These are phyloP conservation scores for Pseudomugil gertrudae DNA, from an alignment of 2,797 vertebrate genomes.

Conservation along the genomic window DNA sequence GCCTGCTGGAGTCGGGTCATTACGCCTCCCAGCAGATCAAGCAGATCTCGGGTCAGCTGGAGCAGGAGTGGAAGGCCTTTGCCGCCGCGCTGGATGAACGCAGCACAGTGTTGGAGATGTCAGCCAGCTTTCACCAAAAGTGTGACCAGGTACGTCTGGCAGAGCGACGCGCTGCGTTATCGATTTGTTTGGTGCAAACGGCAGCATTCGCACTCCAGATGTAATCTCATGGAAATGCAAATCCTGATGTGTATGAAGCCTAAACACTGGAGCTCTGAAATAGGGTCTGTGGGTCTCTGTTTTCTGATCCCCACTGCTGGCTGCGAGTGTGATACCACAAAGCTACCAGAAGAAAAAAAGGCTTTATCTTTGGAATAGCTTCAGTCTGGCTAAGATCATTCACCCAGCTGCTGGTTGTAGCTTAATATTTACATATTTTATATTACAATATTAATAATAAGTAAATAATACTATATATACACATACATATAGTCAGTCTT, in stretches of 20 bases:
- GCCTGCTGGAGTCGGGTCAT: conserved; percentile 95
- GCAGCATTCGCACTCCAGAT: background rate
- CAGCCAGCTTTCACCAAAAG: conserved; percentile 96
- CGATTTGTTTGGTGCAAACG: background rate
- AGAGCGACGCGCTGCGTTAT: background rate
- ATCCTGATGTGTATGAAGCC: too few species aligned
- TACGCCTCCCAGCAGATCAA: conserved; percentile 98
- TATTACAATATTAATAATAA: too few species aligned
- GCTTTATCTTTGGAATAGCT: too few species aligned
- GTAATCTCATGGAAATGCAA: background rate
- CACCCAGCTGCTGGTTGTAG: background rate
- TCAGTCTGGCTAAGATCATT: background rate
- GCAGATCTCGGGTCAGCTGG: conserved; percentile 95
- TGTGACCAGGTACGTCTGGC: conserved; percentile 89
- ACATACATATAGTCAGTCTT: too few species aligned
- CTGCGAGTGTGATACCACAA: too few species aligned
- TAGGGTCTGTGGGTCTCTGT: background rate
- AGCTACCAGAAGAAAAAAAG: too few species aligned
- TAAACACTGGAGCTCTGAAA: background rate
- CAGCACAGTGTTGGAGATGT: conserved; percentile 97
- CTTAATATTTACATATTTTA: background rate
- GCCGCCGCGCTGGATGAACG: conserved; percentile 96
- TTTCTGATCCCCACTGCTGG: too few species aligned
- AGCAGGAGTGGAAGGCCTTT: conserved; percentile 98
- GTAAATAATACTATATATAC: too few species aligned